phyloP scores from a whole-genome alignment of 92 coral and sea anemone genomes.

The Blastomussa wellsi region DNA sequence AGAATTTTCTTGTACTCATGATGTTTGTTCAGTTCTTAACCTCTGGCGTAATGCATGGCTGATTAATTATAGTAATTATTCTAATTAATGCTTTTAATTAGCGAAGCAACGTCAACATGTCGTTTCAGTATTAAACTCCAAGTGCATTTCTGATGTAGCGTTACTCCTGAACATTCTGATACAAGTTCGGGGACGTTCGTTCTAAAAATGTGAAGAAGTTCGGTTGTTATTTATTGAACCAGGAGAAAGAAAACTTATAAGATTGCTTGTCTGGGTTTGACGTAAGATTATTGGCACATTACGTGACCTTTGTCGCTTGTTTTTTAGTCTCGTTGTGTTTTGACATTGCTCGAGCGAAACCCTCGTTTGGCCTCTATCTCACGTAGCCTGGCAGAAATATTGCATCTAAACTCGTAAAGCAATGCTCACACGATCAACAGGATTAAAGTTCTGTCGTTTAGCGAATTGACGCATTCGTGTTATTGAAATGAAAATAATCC shows the following conservation, averaged over 20 bases:
- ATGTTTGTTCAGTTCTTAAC: not conserved
- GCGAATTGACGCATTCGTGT: not conserved
- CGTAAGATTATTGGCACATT: not conserved
- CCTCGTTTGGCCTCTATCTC: not conserved
- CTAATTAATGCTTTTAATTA: not conserved
- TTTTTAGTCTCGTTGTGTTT: not conserved
- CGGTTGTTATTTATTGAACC: not conserved
- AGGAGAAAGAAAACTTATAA: not conserved
- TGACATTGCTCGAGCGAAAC: not conserved
- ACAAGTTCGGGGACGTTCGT: not conserved
- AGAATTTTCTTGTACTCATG: not conserved
- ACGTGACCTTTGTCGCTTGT: not conserved
- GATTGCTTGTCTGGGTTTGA: not conserved
- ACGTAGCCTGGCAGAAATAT: not conserved
- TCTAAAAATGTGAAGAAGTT: not conserved
- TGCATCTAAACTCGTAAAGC: not conserved
- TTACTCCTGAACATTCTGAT: not conserved
- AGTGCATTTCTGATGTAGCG: not conserved
- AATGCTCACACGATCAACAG: not conserved
- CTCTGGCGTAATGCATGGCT: not conserved
- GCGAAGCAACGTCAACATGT: not conserved
- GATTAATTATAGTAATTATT: not conserved
- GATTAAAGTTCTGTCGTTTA: not conserved
- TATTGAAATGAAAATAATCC: not conserved
- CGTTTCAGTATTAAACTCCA: not conserved